Base-by-base conservation (phyloP, 2,113 vertebrate genomes). In the Corydoras sp. region DNA sequence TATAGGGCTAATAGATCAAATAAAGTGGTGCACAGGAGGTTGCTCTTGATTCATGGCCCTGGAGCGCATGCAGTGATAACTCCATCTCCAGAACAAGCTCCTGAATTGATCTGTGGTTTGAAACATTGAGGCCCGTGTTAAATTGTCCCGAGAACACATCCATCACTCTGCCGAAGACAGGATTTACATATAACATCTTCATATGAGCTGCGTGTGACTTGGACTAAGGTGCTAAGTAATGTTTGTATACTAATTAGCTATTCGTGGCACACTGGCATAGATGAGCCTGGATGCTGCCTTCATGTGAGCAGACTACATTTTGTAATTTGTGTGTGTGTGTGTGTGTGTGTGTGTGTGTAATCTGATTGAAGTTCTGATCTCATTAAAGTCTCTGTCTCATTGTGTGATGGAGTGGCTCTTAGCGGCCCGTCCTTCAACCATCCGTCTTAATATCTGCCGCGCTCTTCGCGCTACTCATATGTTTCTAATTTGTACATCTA, bases 311-410 rank as follows among this genome's bases (percentile, higher is more conserved):
- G 12, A 49, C 14, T 58, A 15, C 62, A 35, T 56, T 66, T 63
- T 29, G 49, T 43, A 43, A 43, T 35, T 35, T 51, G 15, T 24
- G 29, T 63, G 59, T 61, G 71, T 51, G 49, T 65, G 43, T 66
- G 63, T 66, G 71, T 24, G 48, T 50, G 15, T 18, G 24, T 62
- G 59, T 60, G 62, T 51, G 29, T 66, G 48, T 66, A 66, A 72
- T 65, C 71, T 50, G 24, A 72, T 65, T 72, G 24, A 58, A 58
- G 51, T n/a, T 60, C 63, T 73, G 63, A 73, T 60, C 71, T 66
- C 56, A 73, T 73, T 73, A 59, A 48, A 1, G 4, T 51, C 7
- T 5, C 63, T 32, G 71, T 64, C 63, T 60, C 56, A 10, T 18
- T 10, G 9, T 61, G 49, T 72, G 62, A 64, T 63, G 5, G 49